These are phyloP conservation scores for Campoletis sonorensis DNA, from an alignment of 1,140 invertebrate genomes.

Conservation along the genomic window DNA sequence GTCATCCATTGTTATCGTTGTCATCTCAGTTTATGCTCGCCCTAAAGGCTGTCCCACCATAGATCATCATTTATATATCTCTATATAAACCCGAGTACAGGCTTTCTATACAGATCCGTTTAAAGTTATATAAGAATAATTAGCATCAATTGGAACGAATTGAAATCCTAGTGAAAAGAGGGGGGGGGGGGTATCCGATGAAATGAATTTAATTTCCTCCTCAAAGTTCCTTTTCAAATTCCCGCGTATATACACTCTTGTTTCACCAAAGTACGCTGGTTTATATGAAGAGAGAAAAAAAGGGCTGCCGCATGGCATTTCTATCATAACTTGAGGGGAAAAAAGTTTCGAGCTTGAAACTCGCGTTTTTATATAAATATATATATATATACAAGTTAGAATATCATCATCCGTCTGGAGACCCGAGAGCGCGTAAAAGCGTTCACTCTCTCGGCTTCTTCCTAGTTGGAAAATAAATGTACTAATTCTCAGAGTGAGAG, in stretches of 20 bases:
- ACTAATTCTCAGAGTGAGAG: constrained; percentile 34
- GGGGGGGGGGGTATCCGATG: no score
- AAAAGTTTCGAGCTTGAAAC: neutral
- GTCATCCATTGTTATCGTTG: constrained; percentile 42
- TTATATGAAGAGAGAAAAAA: neutral
- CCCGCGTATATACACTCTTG: neutral
- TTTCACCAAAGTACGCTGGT: neutral
- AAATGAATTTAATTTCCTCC: no score
- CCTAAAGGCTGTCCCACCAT: no score
- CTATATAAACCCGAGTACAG: no score
- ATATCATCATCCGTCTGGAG: constrained; percentile 24
- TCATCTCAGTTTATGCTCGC: constrained; percentile 26
- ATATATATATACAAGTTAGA: neutral
- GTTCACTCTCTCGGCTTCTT: constrained; percentile 22
- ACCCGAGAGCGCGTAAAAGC: constrained; percentile 11
- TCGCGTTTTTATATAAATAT: no score
- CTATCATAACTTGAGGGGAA: neutral
- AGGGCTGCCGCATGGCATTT: neutral
- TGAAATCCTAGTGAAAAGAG: no score
- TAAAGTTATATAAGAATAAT: no score
- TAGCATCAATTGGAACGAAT: no score
- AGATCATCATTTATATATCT: no score
- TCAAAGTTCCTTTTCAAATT: no score
- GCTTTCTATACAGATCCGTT: no score
- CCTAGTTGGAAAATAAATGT: constrained; percentile 30